Conservation (phyloP, 2,888 invertebrate species). For the Sylvicola cinctus region DNA sequence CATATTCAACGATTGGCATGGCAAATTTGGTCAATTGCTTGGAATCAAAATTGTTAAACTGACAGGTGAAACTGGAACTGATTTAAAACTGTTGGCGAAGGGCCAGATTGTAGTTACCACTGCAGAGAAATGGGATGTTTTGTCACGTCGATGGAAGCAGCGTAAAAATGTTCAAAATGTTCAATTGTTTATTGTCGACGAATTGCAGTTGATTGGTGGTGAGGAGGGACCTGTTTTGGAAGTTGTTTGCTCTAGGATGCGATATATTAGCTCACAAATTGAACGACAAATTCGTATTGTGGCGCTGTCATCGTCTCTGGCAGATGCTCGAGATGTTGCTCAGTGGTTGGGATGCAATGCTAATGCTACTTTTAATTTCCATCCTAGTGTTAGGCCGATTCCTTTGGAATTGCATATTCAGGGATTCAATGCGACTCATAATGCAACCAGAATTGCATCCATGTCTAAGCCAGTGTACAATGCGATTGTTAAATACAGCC, state of each 20-base stretch:
- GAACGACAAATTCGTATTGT: constrained; percentile 66
- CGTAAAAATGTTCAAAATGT: constrained; percentile 85
- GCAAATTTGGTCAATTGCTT: constrained; percentile 48
- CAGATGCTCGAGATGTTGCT: constrained; percentile 91
- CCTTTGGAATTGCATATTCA: constrained; percentile 79
- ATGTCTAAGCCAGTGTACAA: constrained; percentile 99
- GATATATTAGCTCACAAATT: constrained; percentile 86
- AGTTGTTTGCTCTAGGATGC: constrained; percentile 93
- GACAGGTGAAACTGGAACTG: constrained; percentile 81
- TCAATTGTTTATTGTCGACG: constrained; percentile 86
- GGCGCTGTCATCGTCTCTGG: constrained; percentile 91
- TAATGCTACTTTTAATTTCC: constrained; percentile 92
- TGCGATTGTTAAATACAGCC: constrained; percentile 84
- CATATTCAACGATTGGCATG: constrained; percentile 85
- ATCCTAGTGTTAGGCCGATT: constrained; percentile 93
- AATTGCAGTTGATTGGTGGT: constrained; percentile 90
- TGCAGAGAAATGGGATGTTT: constrained; percentile 99
- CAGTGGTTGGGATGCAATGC: constrained; percentile 88
- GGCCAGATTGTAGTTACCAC: constrained; percentile 95
- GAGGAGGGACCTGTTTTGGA: constrained; percentile 81
- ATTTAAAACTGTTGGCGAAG: constrained; percentile 55
- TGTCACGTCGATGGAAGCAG: constrained; percentile 95
- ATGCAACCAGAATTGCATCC: constrained; percentile 97
- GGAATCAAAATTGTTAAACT: constrained; percentile 79
- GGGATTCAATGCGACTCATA: constrained; percentile 94